Evolutionary conservation across 2,113 vertebrate genomes (phyloP), one percentile per base, ranked within the genome.

Genomic region (Cettia cetti): DNA sequence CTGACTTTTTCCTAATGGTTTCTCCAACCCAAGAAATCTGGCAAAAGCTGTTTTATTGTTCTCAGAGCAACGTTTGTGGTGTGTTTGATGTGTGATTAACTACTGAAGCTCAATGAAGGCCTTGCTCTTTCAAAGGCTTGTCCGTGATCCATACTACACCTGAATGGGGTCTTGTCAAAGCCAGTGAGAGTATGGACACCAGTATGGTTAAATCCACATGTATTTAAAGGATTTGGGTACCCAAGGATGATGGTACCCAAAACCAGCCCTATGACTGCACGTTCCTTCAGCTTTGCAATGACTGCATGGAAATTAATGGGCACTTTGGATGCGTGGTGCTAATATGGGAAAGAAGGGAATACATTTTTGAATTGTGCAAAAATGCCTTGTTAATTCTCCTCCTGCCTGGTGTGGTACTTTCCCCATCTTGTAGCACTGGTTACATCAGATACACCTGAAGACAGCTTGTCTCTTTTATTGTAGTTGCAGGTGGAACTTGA

Each of bases 401-500:
- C 63, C 42, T 13, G 42, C 64, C 54, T 83, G 7, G 1, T 42
- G 74, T 84, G 77, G 84, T 79, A 6, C 9, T 4, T 83, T 47
- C 53, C 83, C 84, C 53, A 13, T 64, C 3, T 42, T 53, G 33
- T 57, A 50, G 64, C 68, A 44, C 52, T 11, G 52, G 9, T 35
- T 15, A 11, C 75, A 30, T 20, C 18, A 52, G 61, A 91, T 72
- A 63, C 57, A 52, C 63, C 61, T 53, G 94, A 85, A 96, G 91
- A 89, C 72, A 77, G 70, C 96, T 85, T 97, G 66, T 94, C 83
- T 94, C 95, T 95, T 76, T 81, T 96, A 86, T 97, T 92, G 68
- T 97, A 99, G 99, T 98, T 99, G 59, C 99, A 99, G 98, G 98
- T 96, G 82, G 99, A 99, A 90, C 98, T 99, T 95, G 99, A 99